phyloP scores from a whole-genome alignment of 37 sponge, comb jelly and placozoan genomes.

The Agelas oroides region DNA sequence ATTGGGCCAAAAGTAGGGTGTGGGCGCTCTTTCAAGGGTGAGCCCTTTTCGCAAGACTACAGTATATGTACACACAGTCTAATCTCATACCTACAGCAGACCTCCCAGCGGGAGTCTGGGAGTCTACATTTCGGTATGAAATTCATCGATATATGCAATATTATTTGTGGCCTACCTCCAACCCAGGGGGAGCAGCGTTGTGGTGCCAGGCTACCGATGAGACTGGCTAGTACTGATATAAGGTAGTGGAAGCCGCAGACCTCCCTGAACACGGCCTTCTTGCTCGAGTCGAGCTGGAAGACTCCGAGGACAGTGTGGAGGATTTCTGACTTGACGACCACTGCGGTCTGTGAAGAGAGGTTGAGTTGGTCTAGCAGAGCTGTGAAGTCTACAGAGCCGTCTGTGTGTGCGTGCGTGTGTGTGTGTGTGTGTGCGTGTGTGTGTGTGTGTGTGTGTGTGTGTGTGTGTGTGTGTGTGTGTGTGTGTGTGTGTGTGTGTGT shows the following conservation, averaged over 20 bases:
- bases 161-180: conserved; percentile 62
- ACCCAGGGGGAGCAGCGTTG: conserved; percentile 50
- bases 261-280: conserved; percentile 81
- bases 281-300: conserved; percentile 74
- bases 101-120: too few species aligned
- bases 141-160: too few species aligned
- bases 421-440: neutral
- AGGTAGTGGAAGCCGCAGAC: conserved; percentile 84
- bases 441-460: neutral
- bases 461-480: conserved; percentile 8
- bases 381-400: conserved; percentile 72
- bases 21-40: too few species aligned
- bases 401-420: neutral
- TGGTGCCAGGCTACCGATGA: conserved; percentile 79
- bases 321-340: conserved; percentile 79
- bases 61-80: too few species aligned
- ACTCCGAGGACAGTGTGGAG: conserved; percentile 70
- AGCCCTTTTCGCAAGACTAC: too few species aligned
- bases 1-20: too few species aligned
- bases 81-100: too few species aligned
- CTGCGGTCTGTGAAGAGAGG: conserved; percentile 56
- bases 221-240: conserved; percentile 76
- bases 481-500: neutral
- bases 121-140: too few species aligned
- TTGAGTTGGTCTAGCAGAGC: conserved; percentile 76